Conservation (phyloP, 2,113 vertebrate genomes). For the Heptranchias perlo region DNA sequence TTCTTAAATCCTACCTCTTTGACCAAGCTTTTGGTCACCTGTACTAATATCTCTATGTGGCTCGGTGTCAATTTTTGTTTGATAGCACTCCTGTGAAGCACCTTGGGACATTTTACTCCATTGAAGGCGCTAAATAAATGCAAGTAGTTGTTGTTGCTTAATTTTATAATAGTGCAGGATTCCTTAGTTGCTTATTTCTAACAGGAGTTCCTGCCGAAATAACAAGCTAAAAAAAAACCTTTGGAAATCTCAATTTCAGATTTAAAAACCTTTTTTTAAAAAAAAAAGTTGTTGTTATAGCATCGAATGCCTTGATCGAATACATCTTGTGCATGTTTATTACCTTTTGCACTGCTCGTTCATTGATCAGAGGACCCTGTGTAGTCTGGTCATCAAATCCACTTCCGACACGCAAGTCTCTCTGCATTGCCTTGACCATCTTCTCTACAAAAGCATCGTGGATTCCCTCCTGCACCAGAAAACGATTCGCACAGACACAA, state of each 20-base stretch:
- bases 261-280: background rate
- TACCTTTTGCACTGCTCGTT: conserved; percentile 86
- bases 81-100: background rate
- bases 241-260: background rate
- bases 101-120: background rate
- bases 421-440: conserved; percentile 70
- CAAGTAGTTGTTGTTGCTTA: conserved; percentile 1
- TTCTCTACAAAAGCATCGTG: conserved; percentile 77
- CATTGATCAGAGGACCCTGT: conserved; percentile 88
- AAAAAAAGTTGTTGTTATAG: background rate
- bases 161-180: background rate
- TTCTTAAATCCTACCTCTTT: background rate
- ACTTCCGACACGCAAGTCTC: conserved; percentile 69
- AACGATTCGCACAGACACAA: conserved; percentile 88
- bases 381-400: conserved; percentile 80
- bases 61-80: background rate
- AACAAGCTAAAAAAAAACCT: background rate
- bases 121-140: background rate
- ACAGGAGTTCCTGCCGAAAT: background rate
- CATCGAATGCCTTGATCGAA: background rate
- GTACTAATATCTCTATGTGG: background rate
- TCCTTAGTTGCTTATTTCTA: background rate
- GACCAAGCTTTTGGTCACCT: background rate
- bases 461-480: conserved; percentile 82
- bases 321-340: background rate